A percentile compares a stretch with the other conserved stretches of the same genome.
Conservation (phyloP, 2,888 invertebrate genomes). For the Trissolcus japonicus region DNA sequence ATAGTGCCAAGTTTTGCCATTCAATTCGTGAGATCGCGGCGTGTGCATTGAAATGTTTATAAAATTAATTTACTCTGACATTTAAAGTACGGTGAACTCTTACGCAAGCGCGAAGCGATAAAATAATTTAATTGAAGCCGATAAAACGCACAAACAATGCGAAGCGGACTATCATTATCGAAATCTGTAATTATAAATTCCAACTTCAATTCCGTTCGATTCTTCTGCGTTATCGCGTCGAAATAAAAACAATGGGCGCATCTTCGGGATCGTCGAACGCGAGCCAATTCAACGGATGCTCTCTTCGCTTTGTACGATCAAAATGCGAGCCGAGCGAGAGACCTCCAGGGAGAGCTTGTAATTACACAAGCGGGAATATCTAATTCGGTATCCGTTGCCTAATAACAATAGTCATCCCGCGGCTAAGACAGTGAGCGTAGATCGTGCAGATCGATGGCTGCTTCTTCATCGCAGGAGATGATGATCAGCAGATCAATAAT, state of each 20-base stretch:
- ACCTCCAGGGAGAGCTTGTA: conserved; percentile 14
- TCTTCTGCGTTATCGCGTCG: too few relatives aligned
- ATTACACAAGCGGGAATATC: conserved; percentile 36
- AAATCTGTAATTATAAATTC: conserved; percentile 11
- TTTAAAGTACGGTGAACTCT: conserved; percentile 15
- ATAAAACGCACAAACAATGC: conserved; percentile 13
- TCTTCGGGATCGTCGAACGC: too few relatives aligned
- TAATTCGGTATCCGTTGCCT: conserved; percentile 25
- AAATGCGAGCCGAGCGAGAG: conserved; percentile 1
- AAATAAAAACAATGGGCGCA: too few relatives aligned
- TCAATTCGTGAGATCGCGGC: too few relatives aligned
- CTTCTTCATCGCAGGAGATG: conserved; percentile 22
- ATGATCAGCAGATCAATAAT: conserved; percentile 39
- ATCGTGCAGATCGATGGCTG: conserved; percentile 36
- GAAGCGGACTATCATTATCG: not conserved
- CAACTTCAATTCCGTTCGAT: not conserved
- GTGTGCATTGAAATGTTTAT: not conserved
- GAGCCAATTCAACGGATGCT: not conserved
- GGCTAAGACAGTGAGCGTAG: conserved; percentile 17
- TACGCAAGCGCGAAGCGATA: conserved; percentile 12
- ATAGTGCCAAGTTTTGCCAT: too few relatives aligned
- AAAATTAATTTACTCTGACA: conserved; percentile 23
- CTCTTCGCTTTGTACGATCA: not conserved
- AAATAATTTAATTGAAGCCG: conserved; percentile 22
- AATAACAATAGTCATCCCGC: conserved; percentile 42